These are phyloP conservation scores for Drosophila neocordata DNA, from an alignment of 1,140 invertebrate species.

Conservation along the genomic window DNA sequence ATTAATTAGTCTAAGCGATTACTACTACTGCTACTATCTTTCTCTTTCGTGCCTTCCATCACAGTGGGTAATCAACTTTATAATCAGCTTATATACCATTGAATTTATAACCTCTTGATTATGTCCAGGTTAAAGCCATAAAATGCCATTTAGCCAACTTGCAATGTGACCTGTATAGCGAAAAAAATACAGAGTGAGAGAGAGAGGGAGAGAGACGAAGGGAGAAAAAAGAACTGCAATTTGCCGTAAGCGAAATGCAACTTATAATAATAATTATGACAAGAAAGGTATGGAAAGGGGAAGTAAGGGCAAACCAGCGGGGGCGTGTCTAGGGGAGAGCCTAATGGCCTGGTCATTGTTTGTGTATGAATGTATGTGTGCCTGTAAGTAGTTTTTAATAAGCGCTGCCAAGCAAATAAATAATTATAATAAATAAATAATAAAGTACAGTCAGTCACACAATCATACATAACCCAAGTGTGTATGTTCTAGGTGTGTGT, in stretches of 20 bases:
- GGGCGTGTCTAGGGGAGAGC: conserved; percentile 26
- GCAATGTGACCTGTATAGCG: conserved; percentile 42
- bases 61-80: conserved; percentile 46
- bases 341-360: conserved; percentile 55
- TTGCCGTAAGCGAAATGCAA: conserved; percentile 38
- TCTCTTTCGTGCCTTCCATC: conserved; percentile 5
- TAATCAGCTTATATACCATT: conserved; percentile 71
- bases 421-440: conserved; percentile 80
- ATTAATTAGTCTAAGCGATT: conserved; percentile 12
- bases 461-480: conserved; percentile 27
- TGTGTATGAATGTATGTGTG: conserved; percentile 8
- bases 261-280: conserved; percentile 58
- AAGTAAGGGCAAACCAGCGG: not conserved
- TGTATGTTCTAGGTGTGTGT: conserved; percentile 31
- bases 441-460: conserved; percentile 49
- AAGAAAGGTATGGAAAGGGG: not conserved
- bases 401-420: conserved; percentile 71
- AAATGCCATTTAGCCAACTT: conserved; percentile 50
- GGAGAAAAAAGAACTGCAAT: conserved; percentile 11
- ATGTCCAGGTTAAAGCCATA: conserved; percentile 38
- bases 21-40: not conserved
- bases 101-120: conserved; percentile 70
- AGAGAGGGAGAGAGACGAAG: not conserved
- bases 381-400: conserved; percentile 73
- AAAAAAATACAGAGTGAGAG: conserved; percentile 13